phyloP scores from a whole-genome alignment of 1,140 invertebrate species.

The Hyposmocoma kahamanoa region DNA sequence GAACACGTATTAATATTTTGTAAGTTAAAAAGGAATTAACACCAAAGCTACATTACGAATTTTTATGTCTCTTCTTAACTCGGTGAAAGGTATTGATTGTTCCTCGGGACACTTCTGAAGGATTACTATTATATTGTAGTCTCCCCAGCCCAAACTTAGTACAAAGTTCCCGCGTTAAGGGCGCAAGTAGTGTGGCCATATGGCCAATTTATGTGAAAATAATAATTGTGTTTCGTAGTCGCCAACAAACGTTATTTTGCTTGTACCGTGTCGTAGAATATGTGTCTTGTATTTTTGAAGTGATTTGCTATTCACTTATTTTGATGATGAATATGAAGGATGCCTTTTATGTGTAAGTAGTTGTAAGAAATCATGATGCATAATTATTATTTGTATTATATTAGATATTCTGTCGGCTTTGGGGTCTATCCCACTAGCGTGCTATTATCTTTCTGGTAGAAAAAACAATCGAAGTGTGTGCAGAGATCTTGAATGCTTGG shows the following conservation, averaged over 20 bases:
- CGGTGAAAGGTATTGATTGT: slow-evolving; percentile 17
- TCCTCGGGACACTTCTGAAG: no score
- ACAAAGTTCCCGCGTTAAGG: slow-evolving; percentile 53
- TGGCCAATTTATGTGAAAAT: slow-evolving; percentile 32
- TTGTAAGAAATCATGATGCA: slow-evolving; percentile 54
- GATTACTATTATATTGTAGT: slow-evolving; percentile 28
- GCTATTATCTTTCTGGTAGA: slow-evolving; percentile 17
- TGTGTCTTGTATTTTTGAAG: slow-evolving; percentile 23
- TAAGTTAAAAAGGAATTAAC: slow-evolving; percentile 23
- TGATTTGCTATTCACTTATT: slow-evolving; percentile 47
- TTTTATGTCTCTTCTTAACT: no score
- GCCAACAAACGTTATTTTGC: slow-evolving; percentile 36
- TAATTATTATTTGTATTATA: slow-evolving; percentile 50
- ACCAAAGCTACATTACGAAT: slow-evolving; percentile 40
- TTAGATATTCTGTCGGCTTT: slow-evolving; percentile 27
- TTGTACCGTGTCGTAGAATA: slow-evolving; percentile 53
- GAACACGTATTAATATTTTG: no score
- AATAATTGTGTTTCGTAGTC: slow-evolving; percentile 34
- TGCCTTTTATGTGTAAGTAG: slow-evolving; percentile 70
- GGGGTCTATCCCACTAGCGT: slow-evolving; percentile 15
- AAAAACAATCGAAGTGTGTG: slow-evolving; percentile 18
- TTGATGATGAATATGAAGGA: slow-evolving; percentile 50
- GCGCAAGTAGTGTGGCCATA: slow-evolving; percentile 38
- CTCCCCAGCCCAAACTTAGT: slow-evolving; percentile 47
- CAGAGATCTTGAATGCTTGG: slow-evolving; percentile 17